Percentiles rank a stretch among this genome's conserved stretches.
These are phyloP conservation scores for Motacilla tschutschensis DNA, from an alignment of 2,113 vertebrate species.

Conservation along the genomic window DNA sequence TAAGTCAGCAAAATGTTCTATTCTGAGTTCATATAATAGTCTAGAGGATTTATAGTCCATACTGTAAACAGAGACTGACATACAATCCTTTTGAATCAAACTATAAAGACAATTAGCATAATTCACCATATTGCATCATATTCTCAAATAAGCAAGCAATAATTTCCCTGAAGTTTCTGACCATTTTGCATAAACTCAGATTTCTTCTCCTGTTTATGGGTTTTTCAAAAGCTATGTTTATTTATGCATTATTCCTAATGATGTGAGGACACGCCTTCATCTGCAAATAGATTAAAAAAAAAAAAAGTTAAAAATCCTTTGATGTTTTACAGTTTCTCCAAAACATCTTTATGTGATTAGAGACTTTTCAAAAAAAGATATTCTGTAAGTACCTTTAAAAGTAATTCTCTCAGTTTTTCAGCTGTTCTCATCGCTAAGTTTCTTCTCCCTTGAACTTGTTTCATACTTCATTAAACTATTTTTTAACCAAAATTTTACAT, in stretches of 20 bases:
- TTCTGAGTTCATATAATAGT: not conserved
- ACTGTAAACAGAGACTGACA: not conserved
- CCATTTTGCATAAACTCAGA: not conserved
- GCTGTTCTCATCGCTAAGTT: not conserved
- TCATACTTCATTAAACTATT: not conserved
- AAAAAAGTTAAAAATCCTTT: not conserved
- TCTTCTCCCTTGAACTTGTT: not conserved
- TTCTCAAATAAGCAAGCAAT: not conserved
- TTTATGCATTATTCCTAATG: not conserved
- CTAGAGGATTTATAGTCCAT: not conserved
- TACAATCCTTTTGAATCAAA: not conserved
- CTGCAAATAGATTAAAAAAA: not conserved
- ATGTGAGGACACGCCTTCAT: not conserved
- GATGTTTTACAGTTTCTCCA: not conserved
- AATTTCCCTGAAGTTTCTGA: not conserved
- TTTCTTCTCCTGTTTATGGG: not conserved
- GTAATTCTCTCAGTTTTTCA: not conserved
- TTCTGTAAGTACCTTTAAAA: not conserved
- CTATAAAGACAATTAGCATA: not conserved
- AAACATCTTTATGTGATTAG: not conserved
- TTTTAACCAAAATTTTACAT: not conserved
- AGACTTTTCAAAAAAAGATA: not conserved
- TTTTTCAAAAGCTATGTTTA: not conserved
- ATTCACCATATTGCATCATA: not conserved
- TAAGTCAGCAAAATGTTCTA: not conserved